Conservation (phyloP, 2,888 invertebrate species). For the Acanthosoma haemorrhoidale region DNA sequence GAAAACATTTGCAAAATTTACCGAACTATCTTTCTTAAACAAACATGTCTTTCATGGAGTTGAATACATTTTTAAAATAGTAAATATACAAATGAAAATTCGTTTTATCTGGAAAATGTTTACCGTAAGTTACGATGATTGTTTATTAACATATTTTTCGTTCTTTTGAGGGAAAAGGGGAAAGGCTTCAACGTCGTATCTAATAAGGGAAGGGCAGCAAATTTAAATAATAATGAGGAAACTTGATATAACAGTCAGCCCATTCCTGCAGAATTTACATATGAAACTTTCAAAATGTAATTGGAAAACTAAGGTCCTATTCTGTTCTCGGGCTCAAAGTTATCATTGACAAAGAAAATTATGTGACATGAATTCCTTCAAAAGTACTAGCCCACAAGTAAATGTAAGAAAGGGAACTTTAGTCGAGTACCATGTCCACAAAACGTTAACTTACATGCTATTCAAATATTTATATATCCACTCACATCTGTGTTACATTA, state of each 20-base stretch:
- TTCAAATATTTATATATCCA: too few relatives aligned
- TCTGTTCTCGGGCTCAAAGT: not conserved
- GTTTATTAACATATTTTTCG: not conserved
- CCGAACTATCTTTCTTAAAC: too few relatives aligned
- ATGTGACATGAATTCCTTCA: not conserved
- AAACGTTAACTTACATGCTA: too few relatives aligned
- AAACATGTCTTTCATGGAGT: too few relatives aligned
- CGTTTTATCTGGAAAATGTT: too few relatives aligned
- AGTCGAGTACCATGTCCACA: too few relatives aligned
- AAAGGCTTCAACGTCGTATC: not conserved
- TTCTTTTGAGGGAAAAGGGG: not conserved
- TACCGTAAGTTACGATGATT: not conserved
- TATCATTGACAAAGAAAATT: conserved; percentile 13
- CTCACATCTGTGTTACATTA: too few relatives aligned
- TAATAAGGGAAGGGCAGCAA: conserved; percentile 10
- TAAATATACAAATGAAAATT: too few relatives aligned
- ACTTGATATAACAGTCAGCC: conserved; percentile 21
- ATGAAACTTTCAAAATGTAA: conserved; percentile 25
- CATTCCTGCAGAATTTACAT: conserved; percentile 19
- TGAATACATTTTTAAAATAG: too few relatives aligned
- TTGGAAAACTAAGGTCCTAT: conserved; percentile 19
- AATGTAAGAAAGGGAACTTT: too few relatives aligned
- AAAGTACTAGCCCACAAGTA: too few relatives aligned
- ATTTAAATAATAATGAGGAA: conserved; percentile 29
- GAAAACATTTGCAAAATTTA: too few relatives aligned